Evolutionary conservation across 2,888 invertebrate genomes (phyloP).

Genomic region (Agriopis marginaria): DNA sequence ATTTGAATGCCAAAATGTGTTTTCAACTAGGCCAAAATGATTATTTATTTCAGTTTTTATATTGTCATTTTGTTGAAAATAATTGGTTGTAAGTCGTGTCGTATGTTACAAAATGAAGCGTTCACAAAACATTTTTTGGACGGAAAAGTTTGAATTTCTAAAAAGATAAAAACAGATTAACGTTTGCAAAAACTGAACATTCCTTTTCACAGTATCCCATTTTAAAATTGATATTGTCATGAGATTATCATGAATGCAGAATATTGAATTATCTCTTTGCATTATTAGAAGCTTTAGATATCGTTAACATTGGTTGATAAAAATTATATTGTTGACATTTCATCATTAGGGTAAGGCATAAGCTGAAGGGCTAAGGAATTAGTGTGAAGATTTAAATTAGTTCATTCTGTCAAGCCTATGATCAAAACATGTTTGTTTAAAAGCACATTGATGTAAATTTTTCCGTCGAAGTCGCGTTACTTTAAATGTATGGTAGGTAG

Average conservation of each 20-base stretch:
- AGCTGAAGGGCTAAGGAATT: constrained; percentile 58
- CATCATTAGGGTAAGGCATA: constrained; percentile 62
- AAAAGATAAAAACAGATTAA: constrained; percentile 24
- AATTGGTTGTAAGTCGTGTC: constrained; percentile 39
- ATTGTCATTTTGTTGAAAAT: constrained; percentile 45
- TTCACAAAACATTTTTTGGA: constrained; percentile 1
- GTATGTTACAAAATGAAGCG: neutral
- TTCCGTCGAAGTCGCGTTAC: no score
- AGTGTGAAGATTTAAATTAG: constrained; percentile 28
- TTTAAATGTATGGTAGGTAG: no score
- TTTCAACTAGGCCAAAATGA: constrained; percentile 70
- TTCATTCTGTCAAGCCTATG: neutral
- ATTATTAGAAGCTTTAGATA: constrained; percentile 64
- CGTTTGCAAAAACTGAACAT: constrained; percentile 50
- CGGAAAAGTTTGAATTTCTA: constrained; percentile 32
- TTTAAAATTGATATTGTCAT: constrained; percentile 46
- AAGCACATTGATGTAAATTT: no score
- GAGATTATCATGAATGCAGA: constrained; percentile 31
- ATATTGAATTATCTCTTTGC: constrained; percentile 51
- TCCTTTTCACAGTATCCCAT: constrained; percentile 56
- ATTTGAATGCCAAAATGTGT: constrained; percentile 74
- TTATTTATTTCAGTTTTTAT: constrained; percentile 59
- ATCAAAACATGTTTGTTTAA: neutral
- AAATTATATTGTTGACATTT: constrained; percentile 61
- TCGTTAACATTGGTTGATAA: constrained; percentile 56